Base-by-base conservation (phyloP, 1,140 invertebrate species). In the Trachymyrmex septentrionalis region DNA sequence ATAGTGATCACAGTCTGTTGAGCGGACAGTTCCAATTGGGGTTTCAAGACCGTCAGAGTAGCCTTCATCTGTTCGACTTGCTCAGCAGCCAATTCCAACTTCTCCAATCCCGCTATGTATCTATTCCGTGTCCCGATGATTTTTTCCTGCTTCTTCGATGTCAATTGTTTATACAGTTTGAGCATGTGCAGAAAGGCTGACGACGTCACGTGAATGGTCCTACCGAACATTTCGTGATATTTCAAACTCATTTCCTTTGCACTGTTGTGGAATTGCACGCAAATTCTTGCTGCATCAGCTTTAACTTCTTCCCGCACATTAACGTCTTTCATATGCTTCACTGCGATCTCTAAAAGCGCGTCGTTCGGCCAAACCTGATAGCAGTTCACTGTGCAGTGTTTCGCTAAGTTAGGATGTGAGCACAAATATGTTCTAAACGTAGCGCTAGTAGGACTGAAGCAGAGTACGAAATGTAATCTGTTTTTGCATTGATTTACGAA, bases 331-430 rank as follows among this genome's bases (percentile, higher is more conserved):
- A 97, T 92, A 90, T 97, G 97, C 91, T 96, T 96, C 63, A 96
- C 95, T 6, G 97, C 97, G n/a, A 98, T 96, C 85, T 96, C 95
- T 57, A 97, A 95, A 1, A 98, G 94, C 21, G 97, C 97, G 92
- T 97, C 96, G 63, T 96, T 95, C 9, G 97, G 97, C 97, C 97
- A 98, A 12, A 96, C 94, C 86, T 97, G 96, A 92, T 97, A 97
- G 96, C 97, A 98, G 93, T 97, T 96, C 64, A 97, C 96, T 10
- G 96, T 97, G 91, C 97, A 97, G 89, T 96, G 97, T 88, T 97
- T 97, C n/a, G 97, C 95, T 16, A 97, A 93, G 27, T 97, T 96
- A 0, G 96, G 96, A 93, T 96, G 97, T 81, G 96, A 96, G 57
- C 96, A 94, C 6, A 92, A 55, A 71, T 90, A 91, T 24, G 16